A percentile compares a stretch with the other conserved stretches of the same genome.
Evolutionary conservation across 2,888 invertebrate genomes (phyloP).

Genomic region (Sycophila texana): DNA sequence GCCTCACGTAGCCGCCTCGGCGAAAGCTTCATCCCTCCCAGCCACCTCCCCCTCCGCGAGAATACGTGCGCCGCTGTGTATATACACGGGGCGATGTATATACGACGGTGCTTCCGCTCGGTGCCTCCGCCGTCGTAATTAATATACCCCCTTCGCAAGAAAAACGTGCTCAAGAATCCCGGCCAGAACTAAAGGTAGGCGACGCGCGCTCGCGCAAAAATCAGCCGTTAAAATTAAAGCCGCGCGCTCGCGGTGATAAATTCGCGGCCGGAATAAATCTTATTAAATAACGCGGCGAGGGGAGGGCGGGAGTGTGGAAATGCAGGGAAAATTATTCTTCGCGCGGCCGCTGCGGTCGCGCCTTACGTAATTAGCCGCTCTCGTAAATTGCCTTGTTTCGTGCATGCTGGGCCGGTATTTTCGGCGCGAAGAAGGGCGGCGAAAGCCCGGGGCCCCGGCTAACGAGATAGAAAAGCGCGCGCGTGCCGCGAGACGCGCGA

Average conservation of each 20-base stretch:
- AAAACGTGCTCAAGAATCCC: no score
- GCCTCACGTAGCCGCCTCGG: no score
- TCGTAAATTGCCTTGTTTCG: constrained; percentile 64
- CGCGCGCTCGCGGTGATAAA: not conserved
- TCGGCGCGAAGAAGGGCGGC: not conserved
- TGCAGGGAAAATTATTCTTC: constrained; percentile 49
- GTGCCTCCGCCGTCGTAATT: no score
- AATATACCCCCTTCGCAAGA: no score
- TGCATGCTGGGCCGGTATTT: constrained; percentile 26
- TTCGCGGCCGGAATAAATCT: constrained; percentile 43
- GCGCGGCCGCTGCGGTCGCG: constrained; percentile 12
- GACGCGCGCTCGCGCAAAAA: no score
- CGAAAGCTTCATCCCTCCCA: no score
- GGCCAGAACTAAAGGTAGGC: no score
- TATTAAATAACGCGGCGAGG: constrained; percentile 24
- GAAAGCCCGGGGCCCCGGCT: not conserved
- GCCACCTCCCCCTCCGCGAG: no score
- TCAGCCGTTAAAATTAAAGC: no score
- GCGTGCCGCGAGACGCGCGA: constrained; percentile 7
- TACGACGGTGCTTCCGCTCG: no score
- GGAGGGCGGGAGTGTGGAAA: not conserved
- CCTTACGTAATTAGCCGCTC: constrained; percentile 66
- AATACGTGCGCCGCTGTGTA: no score
- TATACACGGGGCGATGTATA: no score
- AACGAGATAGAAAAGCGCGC: constrained; percentile 9